Base-by-base conservation (phyloP, 2,113 vertebrate species). In the Apodemus sylvaticus region DNA sequence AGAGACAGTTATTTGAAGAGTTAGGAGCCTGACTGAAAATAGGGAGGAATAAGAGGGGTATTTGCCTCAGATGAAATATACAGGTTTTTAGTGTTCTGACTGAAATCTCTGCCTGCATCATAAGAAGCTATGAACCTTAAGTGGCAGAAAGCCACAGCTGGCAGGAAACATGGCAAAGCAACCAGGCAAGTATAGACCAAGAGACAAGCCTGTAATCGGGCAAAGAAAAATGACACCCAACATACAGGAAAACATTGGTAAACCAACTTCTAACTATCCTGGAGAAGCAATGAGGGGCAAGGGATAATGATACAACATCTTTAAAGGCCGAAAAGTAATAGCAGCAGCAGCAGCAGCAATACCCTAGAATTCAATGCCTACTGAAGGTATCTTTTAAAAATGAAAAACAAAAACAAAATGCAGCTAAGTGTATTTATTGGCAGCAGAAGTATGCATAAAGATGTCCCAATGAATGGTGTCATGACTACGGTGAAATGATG, bases 301-400 rank as follows among this genome's bases (percentile, higher is more conserved):
- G 92, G 39, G n/a, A 78, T 64, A 64, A 86, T 55, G 34, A 36
- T 17, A 92, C 10, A 78, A 22, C 20, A 58, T 73, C 31, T 73
- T 79, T 76, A 55, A 74, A 82, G 31, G 31, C 19, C 76, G 16
- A 58, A 48, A 91, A 22, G 29, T 48, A 51, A 88, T 93, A 85
- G 4, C 12, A 31, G 29, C 20, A 29, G 20, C 20, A 3, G 1
- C 64, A 66, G 4, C 29, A 66, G 11, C 29, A 31, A 6, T 93
- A 58, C n/a, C 6, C 22, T 39, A 74, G 70, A 85, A 73, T 66
- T 51, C 53, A 51, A 42, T 17, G 39, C 9, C 42, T 22, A 81
- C 22, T 92, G 29, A 94, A 86, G 60, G 70, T 62, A 64, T 36
- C 24, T 58, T 95, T 92, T 51, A 92, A 95, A 85, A 81, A 1